A percentile compares a stretch with the other conserved stretches of the same genome.
Conservation (phyloP, 2,888 invertebrate genomes). For the Drosophila austrosaltans region DNA sequence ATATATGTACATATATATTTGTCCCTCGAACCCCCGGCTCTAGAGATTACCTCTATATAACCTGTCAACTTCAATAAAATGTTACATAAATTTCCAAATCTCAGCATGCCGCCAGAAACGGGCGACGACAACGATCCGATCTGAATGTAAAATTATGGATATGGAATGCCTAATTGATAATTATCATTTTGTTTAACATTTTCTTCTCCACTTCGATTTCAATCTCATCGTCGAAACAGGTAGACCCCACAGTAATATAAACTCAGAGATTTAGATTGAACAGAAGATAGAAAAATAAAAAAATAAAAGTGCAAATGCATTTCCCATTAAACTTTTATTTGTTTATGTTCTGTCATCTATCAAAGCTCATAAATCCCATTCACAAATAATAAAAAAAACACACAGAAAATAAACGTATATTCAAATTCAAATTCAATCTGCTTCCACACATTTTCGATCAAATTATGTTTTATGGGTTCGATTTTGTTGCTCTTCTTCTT, state of each 20-base stretch:
- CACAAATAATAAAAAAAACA: conserved; percentile 4
- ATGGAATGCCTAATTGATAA: conserved; percentile 80
- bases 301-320: conserved; percentile 18
- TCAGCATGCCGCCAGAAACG: conserved; percentile 20
- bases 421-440: conserved; percentile 31
- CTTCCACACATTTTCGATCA: conserved; percentile 50
- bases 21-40: conserved; percentile 52
- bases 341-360: conserved; percentile 57
- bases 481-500: conserved; percentile 9
- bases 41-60: conserved; percentile 48
- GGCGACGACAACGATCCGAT: conserved; percentile 20
- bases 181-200: conserved; percentile 65
- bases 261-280: background rate
- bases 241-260: background rate
- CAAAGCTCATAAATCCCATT: conserved; percentile 49
- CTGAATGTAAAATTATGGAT: conserved; percentile 52
- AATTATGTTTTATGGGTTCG: conserved; percentile 61
- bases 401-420: conserved; percentile 3
- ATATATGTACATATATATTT: conserved; percentile 39
- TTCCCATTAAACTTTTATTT: conserved; percentile 25
- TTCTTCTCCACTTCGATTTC: conserved; percentile 28
- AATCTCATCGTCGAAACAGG: background rate
- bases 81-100: conserved; percentile 72
- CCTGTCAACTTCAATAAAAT: conserved; percentile 76
- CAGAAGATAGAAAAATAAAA: background rate